A percentile compares a stretch with the other conserved stretches of the same genome.
phyloP scores from a whole-genome alignment of 2,888 invertebrate genomes.

The Leistus spinibarbis region DNA sequence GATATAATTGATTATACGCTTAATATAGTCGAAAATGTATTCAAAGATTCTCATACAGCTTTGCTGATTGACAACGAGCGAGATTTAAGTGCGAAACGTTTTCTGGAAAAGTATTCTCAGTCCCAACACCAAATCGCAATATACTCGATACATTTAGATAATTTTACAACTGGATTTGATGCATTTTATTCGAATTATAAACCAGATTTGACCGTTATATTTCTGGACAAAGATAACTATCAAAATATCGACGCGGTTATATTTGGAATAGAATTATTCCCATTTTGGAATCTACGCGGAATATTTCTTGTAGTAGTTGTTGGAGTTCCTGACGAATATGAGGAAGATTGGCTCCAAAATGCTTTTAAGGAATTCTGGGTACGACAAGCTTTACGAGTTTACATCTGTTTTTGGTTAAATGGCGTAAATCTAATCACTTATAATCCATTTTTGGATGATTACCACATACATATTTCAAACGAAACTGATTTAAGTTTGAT shows the following conservation, averaged over 20 bases:
- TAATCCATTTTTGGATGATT: constrained; percentile 22
- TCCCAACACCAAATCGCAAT: not conserved
- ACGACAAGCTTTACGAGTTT: constrained; percentile 8
- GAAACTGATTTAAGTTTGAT: not conserved
- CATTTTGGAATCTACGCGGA: constrained; percentile 14
- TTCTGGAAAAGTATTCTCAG: too few species aligned
- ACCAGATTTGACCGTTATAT: constrained; percentile 15
- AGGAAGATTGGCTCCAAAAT: constrained; percentile 7
- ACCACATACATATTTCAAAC: constrained; percentile 4
- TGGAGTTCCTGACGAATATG: not conserved
- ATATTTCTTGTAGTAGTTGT: not conserved
- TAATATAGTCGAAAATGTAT: not conserved
- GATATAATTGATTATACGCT: not conserved
- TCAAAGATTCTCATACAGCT: not conserved
- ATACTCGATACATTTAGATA: not conserved
- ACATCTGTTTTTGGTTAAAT: constrained; percentile 18
- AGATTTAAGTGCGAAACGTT: not conserved
- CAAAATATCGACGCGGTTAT: constrained; percentile 9
- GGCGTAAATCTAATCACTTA: constrained; percentile 10
- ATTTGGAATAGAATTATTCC: not conserved
- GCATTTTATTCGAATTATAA: not conserved
- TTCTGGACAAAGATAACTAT: constrained; percentile 9
- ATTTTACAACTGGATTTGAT: not conserved
- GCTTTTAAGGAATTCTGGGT: constrained; percentile 19
- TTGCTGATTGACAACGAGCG: not conserved